These are phyloP conservation scores for Zosterops japonicus DNA, from an alignment of 2,113 vertebrate species.

Conservation along the genomic window DNA sequence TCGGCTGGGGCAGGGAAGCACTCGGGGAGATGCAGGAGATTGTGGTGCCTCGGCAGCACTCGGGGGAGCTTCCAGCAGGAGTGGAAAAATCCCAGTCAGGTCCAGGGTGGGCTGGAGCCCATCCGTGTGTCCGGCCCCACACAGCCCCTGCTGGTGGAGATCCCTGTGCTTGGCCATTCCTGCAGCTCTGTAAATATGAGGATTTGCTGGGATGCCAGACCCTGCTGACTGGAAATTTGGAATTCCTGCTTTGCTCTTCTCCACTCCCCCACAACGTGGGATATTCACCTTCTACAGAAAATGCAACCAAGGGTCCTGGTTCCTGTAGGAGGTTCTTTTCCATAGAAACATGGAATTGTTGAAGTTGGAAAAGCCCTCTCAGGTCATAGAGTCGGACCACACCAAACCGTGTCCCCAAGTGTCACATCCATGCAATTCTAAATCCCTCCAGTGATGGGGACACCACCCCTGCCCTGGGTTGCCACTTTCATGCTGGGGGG, in stretches of 20 bases:
- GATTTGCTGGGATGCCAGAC: not conserved
- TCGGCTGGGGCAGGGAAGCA: no score
- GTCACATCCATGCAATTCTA: not conserved
- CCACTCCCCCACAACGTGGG: accelerated
- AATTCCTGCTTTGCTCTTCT: not conserved
- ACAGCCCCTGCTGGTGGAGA: not conserved
- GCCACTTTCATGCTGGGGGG: accelerated
- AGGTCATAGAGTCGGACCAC: accelerated
- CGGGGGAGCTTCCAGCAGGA: not conserved
- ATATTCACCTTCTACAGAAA: accelerated
- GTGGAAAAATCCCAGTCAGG: not conserved
- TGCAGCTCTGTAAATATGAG: accelerated
- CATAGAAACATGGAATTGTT: not conserved
- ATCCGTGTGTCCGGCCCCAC: not conserved
- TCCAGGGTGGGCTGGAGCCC: accelerated
- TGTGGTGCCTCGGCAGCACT: accelerated
- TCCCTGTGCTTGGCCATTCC: not conserved
- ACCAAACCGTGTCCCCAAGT: accelerated
- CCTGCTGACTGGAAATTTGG: not conserved
- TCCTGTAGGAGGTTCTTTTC: not conserved
- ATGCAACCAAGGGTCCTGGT: not conserved
- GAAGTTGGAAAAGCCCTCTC: not conserved
- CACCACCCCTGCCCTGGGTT: not conserved
- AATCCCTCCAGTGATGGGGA: not conserved
- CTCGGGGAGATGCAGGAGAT: not conserved